Percentiles rank a stretch among this genome's conserved stretches.
These are phyloP conservation scores for Bostrychus sinensis DNA, from an alignment of 2,113 vertebrate genomes.

Conservation along the genomic window DNA sequence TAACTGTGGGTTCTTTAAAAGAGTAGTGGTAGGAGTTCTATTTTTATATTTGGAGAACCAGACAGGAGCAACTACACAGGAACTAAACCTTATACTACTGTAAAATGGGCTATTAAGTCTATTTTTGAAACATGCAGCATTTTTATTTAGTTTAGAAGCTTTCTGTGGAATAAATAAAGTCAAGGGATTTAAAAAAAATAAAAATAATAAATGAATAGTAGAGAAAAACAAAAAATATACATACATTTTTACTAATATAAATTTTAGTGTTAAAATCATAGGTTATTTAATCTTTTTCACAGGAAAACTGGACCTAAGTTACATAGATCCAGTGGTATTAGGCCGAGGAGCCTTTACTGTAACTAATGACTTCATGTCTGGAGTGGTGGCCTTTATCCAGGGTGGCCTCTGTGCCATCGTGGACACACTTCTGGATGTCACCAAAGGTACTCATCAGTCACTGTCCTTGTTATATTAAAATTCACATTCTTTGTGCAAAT, in stretches of 20 bases:
- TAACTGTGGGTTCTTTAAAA: too few species aligned
- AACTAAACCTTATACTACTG: too few species aligned
- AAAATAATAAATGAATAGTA: not conserved
- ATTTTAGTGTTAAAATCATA: not conserved
- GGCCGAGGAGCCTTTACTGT: constrained; percentile 50
- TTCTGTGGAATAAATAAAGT: too few species aligned
- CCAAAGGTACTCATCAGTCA: constrained; percentile 5
- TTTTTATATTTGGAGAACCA: too few species aligned
- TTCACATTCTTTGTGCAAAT: not conserved
- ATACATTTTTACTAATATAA: not conserved
- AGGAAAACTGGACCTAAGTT: constrained; percentile 63
- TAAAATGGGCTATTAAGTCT: too few species aligned
- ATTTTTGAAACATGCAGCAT: too few species aligned
- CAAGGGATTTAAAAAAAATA: too few species aligned
- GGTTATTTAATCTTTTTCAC: constrained; percentile 13
- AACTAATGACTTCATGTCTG: constrained; percentile 44
- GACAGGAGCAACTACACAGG: too few species aligned
- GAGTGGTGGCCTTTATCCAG: constrained; percentile 47
- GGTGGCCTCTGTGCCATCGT: constrained; percentile 45
- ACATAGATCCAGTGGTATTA: constrained; percentile 62
- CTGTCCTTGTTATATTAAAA: not conserved
- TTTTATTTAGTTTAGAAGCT: too few species aligned
- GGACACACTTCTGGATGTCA: constrained; percentile 57
- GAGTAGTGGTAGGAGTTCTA: too few species aligned
- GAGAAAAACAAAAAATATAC: not conserved